phyloP scores from a whole-genome alignment of 2,888 invertebrate species.

The Lepeophtheirus nordmannii region DNA sequence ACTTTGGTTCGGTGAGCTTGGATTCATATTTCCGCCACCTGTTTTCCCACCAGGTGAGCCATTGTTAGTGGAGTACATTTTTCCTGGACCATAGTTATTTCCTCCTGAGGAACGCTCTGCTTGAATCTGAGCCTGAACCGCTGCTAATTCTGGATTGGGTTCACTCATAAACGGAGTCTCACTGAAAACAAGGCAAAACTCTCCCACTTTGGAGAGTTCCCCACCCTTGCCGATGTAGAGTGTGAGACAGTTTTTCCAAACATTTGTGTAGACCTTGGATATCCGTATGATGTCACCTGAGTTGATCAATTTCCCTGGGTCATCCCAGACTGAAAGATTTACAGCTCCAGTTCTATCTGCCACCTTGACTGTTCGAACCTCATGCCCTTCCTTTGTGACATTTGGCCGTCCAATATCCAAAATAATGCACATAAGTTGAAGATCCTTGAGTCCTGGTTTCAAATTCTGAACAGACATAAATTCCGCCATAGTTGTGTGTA shows the following conservation, averaged over 20 bases:
- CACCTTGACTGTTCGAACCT: constrained; percentile 71
- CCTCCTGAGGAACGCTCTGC: neutral
- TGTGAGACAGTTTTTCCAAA: constrained; percentile 78
- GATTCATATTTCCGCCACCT: too few species aligned
- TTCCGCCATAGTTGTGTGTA: constrained; percentile 31
- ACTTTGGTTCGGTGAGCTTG: too few species aligned
- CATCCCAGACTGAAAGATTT: constrained; percentile 91
- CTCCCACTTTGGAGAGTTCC: constrained; percentile 81
- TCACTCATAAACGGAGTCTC: constrained; percentile 81
- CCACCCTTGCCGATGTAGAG: constrained; percentile 85
- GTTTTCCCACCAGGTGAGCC: neutral
- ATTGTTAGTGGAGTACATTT: constrained; percentile 4
- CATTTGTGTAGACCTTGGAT: constrained; percentile 69
- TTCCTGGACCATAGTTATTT: neutral
- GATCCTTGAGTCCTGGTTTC: constrained; percentile 75
- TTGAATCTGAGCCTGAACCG: neutral
- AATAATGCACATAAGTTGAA: constrained; percentile 80
- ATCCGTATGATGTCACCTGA: constrained; percentile 81
- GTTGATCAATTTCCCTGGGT: constrained; percentile 67
- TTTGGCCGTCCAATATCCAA: constrained; percentile 62
- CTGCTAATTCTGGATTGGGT: constrained; percentile 46
- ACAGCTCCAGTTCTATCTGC: constrained; percentile 79
- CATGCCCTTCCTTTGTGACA: constrained; percentile 82
- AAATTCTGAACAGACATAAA: constrained; percentile 64
- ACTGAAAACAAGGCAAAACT: constrained; percentile 87